These are phyloP conservation scores for Lamproptera curius DNA, from an alignment of 2,888 invertebrate genomes.

Conservation along the genomic window DNA sequence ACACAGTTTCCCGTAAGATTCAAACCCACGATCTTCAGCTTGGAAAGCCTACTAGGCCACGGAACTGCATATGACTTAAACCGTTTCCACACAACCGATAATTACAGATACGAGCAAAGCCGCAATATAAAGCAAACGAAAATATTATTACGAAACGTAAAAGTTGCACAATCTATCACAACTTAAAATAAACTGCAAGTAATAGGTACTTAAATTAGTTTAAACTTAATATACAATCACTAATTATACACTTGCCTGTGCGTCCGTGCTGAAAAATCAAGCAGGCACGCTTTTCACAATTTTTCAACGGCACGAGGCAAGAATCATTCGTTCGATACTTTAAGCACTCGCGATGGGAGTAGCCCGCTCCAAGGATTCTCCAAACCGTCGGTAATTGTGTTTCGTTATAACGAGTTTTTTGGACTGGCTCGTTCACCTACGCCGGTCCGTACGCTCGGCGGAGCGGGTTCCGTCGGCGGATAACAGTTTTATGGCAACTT, in stretches of 20 bases:
- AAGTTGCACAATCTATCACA: neutral
- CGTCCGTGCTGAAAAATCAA: neutral
- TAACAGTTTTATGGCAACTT: no score
- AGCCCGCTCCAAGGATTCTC: constrained; percentile 36
- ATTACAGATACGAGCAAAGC: no score
- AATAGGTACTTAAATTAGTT: neutral
- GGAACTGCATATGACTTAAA: no score
- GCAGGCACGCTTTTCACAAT: neutral
- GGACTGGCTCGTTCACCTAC: constrained; percentile 35
- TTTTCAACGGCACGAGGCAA: neutral
- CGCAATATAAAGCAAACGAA: no score
- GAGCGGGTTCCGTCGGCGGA: neutral
- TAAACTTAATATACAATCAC: neutral
- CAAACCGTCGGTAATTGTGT: constrained; percentile 62
- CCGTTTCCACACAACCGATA: no score
- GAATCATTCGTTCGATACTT: constrained; percentile 3
- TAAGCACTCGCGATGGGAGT: constrained; percentile 1
- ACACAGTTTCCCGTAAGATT: no score
- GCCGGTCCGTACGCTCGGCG: constrained; percentile 5
- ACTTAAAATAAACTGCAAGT: neutral
- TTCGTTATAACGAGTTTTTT: constrained; percentile 76
- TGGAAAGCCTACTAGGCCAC: no score
- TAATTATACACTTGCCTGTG: neutral
- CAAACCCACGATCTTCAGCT: no score
- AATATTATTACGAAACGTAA: neutral